phyloP scores from a whole-genome alignment of 2,797 vertebrate genomes.

The Oreochromis mossambicus region DNA sequence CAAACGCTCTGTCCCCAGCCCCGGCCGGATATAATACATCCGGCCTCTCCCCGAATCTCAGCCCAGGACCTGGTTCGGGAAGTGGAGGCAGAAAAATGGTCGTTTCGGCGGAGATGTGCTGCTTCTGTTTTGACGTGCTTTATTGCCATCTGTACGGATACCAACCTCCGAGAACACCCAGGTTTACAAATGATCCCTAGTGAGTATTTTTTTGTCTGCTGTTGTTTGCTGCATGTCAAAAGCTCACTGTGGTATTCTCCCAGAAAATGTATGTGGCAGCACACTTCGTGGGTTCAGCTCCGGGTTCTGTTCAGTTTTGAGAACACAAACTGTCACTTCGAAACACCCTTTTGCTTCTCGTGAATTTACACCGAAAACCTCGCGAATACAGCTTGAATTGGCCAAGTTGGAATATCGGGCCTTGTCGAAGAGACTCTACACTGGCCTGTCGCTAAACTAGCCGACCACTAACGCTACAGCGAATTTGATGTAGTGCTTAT shows the following conservation, averaged over 20 bases:
- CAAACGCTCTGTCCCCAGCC: constrained; percentile 79
- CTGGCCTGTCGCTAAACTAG: constrained; percentile 28
- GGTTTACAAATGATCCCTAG: constrained; percentile 99
- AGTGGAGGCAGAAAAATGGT: constrained; percentile 94
- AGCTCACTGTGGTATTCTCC: background rate
- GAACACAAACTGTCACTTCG: constrained; percentile 30
- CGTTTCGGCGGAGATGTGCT: constrained; percentile 97
- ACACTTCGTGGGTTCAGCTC: background rate
- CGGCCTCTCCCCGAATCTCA: constrained; percentile 84
- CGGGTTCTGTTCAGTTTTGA: background rate
- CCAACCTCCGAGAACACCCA: constrained; percentile 96
- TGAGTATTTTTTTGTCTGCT: constrained; percentile 74
- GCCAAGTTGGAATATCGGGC: constrained; percentile 45
- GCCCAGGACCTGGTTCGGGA: constrained; percentile 83
- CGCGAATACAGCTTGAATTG: constrained; percentile 1
- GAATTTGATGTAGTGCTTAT: background rate
- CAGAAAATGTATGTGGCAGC: background rate
- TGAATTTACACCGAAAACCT: constrained; percentile 34
- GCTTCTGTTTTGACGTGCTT: constrained; percentile 99
- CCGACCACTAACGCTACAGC: background rate
- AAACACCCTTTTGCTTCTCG: background rate
- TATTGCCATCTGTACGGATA: constrained; percentile 99
- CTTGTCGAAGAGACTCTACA: constrained; percentile 18
- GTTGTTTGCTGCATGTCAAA: constrained; percentile 51
- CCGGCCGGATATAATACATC: constrained; percentile 79